Conservation (phyloP, 2,888 invertebrate species). For the Trachelus iudaicus region DNA sequence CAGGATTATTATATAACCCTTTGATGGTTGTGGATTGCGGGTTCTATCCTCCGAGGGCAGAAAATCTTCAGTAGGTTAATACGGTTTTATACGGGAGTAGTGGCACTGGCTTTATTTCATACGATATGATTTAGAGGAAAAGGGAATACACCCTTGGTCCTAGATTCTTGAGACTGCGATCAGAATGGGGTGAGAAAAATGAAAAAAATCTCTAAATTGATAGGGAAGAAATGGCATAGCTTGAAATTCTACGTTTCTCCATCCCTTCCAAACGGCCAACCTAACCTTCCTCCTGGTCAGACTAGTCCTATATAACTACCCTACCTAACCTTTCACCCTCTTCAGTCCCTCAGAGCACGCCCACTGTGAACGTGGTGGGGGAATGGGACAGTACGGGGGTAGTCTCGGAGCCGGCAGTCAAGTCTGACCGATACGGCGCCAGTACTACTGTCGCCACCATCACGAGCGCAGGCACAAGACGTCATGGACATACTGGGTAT, state of each 20-base stretch:
- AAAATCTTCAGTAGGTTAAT: background rate
- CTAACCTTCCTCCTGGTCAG: conserved; percentile 13
- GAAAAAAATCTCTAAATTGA: background rate
- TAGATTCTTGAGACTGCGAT: background rate
- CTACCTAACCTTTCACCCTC: conserved; percentile 17
- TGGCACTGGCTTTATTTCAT: background rate
- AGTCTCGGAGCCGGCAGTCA: conserved; percentile 52
- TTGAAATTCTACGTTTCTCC: background rate
- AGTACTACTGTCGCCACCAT: conserved; percentile 64
- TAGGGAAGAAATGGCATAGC: background rate
- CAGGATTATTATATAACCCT: background rate
- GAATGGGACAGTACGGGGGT: conserved; percentile 34
- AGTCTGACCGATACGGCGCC: conserved; percentile 62
- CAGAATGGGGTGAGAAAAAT: background rate
- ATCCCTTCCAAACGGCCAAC: conserved; percentile 17
- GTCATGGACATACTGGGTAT: conserved; percentile 66
- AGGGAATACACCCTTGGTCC: background rate
- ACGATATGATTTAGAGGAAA: background rate
- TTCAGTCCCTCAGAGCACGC: conserved; percentile 43
- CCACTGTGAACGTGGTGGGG: conserved; percentile 42
- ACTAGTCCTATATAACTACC: conserved; percentile 14
- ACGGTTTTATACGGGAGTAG: background rate
- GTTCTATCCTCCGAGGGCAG: background rate
- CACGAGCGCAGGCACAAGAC: conserved; percentile 62
- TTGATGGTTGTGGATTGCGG: background rate